Conservation (phyloP, 2,113 vertebrate genomes). For the Dipodomys merriami region DNA sequence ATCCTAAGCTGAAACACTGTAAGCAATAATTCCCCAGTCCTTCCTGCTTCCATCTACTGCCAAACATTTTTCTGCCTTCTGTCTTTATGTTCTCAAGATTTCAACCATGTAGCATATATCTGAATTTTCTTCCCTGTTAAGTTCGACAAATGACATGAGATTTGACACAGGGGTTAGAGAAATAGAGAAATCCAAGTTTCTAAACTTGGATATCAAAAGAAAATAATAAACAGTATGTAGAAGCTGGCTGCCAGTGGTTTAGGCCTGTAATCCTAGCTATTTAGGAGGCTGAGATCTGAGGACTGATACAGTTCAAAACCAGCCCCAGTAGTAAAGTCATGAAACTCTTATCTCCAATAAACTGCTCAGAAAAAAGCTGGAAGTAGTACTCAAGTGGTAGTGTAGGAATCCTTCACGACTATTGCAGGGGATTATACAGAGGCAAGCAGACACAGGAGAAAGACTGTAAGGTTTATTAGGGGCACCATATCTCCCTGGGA, state of each 20-base stretch:
- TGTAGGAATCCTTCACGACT: too few species aligned
- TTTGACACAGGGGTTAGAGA: not conserved
- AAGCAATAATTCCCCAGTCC: not conserved
- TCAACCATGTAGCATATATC: not conserved
- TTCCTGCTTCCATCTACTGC: not conserved
- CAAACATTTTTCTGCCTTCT: not conserved
- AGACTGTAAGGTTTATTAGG: too few species aligned
- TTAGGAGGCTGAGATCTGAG: too few species aligned
- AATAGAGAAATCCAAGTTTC: not conserved
- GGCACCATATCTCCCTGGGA: too few species aligned
- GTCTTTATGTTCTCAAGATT: not conserved
- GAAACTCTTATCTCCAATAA: too few species aligned
- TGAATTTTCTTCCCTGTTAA: conserved; percentile 4
- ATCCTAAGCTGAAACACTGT: not conserved
- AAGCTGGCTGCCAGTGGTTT: not conserved
- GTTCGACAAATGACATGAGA: not conserved
- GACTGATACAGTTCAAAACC: too few species aligned
- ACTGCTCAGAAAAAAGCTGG: too few species aligned
- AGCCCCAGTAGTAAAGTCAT: too few species aligned
- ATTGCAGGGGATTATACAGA: too few species aligned
- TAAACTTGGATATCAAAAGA: not conserved
- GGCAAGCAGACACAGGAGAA: too few species aligned
- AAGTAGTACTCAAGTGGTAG: too few species aligned
- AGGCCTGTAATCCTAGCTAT: too few species aligned
- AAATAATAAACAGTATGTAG: not conserved